Evolutionary conservation across 1,140 invertebrate species (phyloP), one percentile per base, ranked within the genome.

Genomic region (Dinoponera quadriceps): DNA sequence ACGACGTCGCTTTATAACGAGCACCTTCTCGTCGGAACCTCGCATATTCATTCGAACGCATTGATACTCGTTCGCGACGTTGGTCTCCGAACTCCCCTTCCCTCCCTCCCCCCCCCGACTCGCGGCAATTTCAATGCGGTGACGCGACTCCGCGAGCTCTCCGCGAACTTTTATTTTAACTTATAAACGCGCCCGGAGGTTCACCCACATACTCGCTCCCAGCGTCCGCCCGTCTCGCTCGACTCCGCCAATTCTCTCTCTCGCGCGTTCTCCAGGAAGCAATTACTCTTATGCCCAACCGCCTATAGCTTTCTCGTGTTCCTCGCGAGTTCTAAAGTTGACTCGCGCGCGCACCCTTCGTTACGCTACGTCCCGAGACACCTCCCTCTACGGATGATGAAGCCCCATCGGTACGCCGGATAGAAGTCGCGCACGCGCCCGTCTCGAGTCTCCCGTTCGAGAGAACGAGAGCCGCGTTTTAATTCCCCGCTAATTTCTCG

Each of bases 231-330:
- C n/a, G 59, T 11, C 16, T 77, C 11, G 22, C 51, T 11, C 65
- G 13, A 38, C 14, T 54, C 22, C 3, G 44, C 60, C n/a, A 25
- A 66, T 18, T 44, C n/a, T 66, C 3, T 25, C 16, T 44, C 38
- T 44, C 16, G 18, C 7, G 7, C 11, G 18, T 3, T 14, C 33
- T 20, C 38, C 22, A 18, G 14, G 33, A 74, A 16, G 14, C 44
- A 74, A 74, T 74, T 74, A 60, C 14, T 60, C 38, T 60, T 74
- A 44, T 48, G 38, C 16, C 13, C 55, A 29, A 27, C 25, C 48
- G 27, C 38, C 22, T 60, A 62, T 11, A n/a, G 16, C 9, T 38
- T 60, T 27, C 44, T 4, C 18, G 22, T 1, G n/a, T 16, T 13
- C 38, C 38, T 44, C 38, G 54, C 22, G 11, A 73, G 14, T 27